phyloP scores from a whole-genome alignment of 2,113 vertebrate species.

The Neodontobutis hainanensis region DNA sequence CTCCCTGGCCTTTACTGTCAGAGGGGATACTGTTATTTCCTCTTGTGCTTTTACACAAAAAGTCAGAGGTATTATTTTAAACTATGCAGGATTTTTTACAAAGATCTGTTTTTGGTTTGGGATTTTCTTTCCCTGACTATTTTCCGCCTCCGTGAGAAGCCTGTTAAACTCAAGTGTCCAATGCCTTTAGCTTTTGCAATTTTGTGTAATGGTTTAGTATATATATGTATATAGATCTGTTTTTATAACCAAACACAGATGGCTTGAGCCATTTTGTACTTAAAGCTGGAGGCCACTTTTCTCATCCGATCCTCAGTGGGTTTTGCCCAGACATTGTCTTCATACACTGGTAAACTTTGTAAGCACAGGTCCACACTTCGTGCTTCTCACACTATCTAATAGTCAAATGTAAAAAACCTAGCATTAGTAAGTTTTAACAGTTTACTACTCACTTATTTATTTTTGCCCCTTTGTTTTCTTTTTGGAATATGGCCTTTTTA shows the following conservation, averaged over 20 bases:
- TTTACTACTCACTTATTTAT: conserved; percentile 73
- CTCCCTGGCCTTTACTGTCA: conserved; percentile 69
- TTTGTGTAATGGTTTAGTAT: conserved; percentile 70
- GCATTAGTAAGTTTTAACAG: conserved; percentile 63
- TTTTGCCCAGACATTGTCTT: conserved; percentile 69
- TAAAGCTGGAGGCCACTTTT: conserved; percentile 76
- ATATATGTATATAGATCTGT: conserved; percentile 60
- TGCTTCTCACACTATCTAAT: conserved; percentile 63
- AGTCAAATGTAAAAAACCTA: conserved; percentile 57
- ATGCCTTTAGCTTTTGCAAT: conserved; percentile 76
- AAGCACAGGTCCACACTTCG: conserved; percentile 63
- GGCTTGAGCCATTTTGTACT: conserved; percentile 74
- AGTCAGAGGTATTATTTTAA: conserved; percentile 69
- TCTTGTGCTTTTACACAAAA: conserved; percentile 61
- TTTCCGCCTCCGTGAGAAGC: conserved; percentile 60
- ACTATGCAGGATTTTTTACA: conserved; percentile 79
- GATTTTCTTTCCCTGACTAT: conserved; percentile 20
- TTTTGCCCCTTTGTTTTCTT: conserved; percentile 63
- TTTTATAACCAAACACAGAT: conserved; percentile 68
- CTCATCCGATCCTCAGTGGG: conserved; percentile 64
- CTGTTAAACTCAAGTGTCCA: conserved; percentile 68
- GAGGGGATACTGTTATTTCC: conserved; percentile 75
- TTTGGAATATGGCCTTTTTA: conserved; percentile 44
- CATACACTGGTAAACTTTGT: conserved; percentile 79
- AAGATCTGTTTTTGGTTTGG: conserved; percentile 35